Base-by-base conservation (phyloP, 2,797 vertebrate genomes). In the Sebastes trivittatus region DNA sequence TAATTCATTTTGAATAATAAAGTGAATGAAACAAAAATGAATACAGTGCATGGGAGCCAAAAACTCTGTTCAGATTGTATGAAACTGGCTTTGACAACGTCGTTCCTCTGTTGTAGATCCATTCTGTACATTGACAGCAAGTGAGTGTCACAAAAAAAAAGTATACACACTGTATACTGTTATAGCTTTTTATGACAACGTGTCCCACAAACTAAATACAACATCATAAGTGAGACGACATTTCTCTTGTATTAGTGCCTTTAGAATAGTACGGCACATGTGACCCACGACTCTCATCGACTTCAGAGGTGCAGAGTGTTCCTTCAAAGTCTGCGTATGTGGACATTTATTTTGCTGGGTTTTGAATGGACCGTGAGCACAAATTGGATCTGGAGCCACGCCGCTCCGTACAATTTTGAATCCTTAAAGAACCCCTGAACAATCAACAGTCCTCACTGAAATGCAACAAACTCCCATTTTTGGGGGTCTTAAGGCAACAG, bases 41-140 rank as follows among this genome's bases (percentile, higher is more conserved):
- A 90, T 88, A 93, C 92, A 94, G 92, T 93, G 92, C 91, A 92
- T 86, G 87, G 90, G 84, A 92, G 89, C 77, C 59, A 67, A 72
- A 65, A 60, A 89, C 91, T 92, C 88, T 80, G 7, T 89, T 92
- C 81, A 83, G 88, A 79, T 86, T 85, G 88, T 84, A 72, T 88
- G 84, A 90, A 88, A 92, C 87, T 90, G 87, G 87, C 87, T 83
- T 87, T 86, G 82, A 93, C 83, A 76, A 38, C 13, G 68, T 85
- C 42, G 5, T 65, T 80, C 78, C 54, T 75, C 81, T 72, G 83
- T 68, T 63, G 80, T 46, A 62, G 73, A 89, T 87, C 81, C 77
- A 76, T 72, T 90, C 84, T 91, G 85, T 87, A 91, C 89, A 87
- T 54, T 81, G 85, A 80, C 77, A 78, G 73, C 73, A 84, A 82